phyloP scores from a whole-genome alignment of 2,797 vertebrate species.

The Craterocephalus amniculus region DNA sequence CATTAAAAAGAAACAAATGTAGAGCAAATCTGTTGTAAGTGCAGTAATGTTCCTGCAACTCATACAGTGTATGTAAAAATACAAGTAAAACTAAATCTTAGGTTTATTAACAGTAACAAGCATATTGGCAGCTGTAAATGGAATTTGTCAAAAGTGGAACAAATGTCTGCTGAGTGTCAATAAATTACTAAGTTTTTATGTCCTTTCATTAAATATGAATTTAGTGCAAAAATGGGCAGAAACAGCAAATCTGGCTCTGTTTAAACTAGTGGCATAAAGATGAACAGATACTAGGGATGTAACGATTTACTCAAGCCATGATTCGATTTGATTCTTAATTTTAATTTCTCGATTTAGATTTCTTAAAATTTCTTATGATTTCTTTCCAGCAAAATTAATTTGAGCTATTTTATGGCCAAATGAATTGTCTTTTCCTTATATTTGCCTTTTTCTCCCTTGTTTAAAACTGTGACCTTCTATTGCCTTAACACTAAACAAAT shows the following conservation, averaged over 20 bases:
- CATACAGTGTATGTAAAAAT: background rate
- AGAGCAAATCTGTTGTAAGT: background rate
- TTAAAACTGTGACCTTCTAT: too few relatives aligned
- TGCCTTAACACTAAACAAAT: too few relatives aligned
- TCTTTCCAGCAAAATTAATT: too few relatives aligned
- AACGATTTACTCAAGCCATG: too few relatives aligned
- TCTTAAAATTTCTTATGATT: too few relatives aligned
- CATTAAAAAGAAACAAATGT: background rate
- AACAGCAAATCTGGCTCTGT: background rate
- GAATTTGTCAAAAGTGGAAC: background rate
- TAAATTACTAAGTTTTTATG: background rate
- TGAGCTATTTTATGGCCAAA: too few relatives aligned
- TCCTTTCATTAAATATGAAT: background rate
- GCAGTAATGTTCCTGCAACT: background rate
- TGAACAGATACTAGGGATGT: too few relatives aligned
- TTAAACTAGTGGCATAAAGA: background rate
- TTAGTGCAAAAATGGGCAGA: background rate
- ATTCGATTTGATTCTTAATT: too few relatives aligned
- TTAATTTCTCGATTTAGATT: too few relatives aligned
- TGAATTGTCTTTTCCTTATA: too few relatives aligned
- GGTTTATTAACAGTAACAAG: background rate
- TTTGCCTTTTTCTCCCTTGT: too few relatives aligned
- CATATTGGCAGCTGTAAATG: constrained; percentile 1
- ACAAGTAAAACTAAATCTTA: background rate
- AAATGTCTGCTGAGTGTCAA: background rate